These are phyloP conservation scores for Coreius guichenoti DNA, from an alignment of 2,797 vertebrate genomes.

Conservation along the genomic window DNA sequence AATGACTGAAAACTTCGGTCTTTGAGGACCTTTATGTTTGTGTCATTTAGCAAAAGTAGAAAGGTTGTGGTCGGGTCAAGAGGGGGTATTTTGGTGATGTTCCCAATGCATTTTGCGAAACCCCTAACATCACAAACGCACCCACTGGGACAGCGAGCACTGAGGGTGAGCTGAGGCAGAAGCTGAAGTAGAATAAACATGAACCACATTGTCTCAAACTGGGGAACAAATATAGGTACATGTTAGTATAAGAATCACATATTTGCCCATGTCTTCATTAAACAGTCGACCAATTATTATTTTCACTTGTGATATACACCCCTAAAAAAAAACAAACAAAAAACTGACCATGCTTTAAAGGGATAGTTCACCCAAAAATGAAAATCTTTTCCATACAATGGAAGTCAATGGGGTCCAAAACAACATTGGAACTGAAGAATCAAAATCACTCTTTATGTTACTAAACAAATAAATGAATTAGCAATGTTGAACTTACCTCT, in stretches of 20 bases:
- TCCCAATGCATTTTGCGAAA: conserved; percentile 61
- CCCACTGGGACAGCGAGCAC: conserved; percentile 60
- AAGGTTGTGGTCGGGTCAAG: conserved; percentile 62
- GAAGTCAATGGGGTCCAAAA: not conserved
- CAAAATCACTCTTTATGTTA: not conserved
- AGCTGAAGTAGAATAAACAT: conserved; percentile 59
- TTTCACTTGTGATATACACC: not conserved
- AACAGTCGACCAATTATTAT: not conserved
- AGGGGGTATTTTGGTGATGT: conserved; percentile 67
- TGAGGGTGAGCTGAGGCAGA: conserved; percentile 48
- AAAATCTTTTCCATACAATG: not conserved
- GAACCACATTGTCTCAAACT: conserved; percentile 61
- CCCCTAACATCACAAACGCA: conserved; percentile 55
- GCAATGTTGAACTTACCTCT: conserved; percentile 35
- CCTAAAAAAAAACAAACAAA: not conserved
- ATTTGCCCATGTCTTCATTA: not conserved
- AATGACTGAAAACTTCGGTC: conserved; percentile 75
- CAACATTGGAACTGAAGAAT: not conserved
- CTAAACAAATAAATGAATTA: not conserved
- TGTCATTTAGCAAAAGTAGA: conserved; percentile 69
- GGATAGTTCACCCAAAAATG: too few relatives aligned
- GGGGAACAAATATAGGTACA: conserved; percentile 19
- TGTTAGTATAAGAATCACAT: conserved; percentile 4
- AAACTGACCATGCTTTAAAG: not conserved
- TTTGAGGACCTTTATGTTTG: conserved; percentile 69